These are phyloP conservation scores for Pseudomyrmex sp. DNA, from an alignment of 1,140 invertebrate genomes.

Conservation along the genomic window DNA sequence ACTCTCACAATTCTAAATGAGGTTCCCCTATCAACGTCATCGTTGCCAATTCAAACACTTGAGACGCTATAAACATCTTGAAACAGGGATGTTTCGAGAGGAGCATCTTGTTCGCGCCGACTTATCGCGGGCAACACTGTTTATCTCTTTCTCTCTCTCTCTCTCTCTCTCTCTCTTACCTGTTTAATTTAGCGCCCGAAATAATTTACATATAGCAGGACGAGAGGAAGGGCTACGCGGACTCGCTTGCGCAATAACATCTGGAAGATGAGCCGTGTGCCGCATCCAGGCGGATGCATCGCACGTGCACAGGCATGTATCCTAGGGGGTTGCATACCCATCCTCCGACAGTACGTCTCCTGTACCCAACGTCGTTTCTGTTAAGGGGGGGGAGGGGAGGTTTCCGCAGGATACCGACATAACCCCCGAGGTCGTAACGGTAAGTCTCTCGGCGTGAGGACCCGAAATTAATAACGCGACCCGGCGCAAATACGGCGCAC, in stretches of 20 bases:
- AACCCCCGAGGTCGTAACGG: conserved; percentile 73
- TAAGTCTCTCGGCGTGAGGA: conserved; percentile 77
- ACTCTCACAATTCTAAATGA: background rate
- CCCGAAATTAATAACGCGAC: conserved; percentile 81
- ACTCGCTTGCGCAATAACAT: conserved; percentile 79
- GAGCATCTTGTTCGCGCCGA: conserved; percentile 7
- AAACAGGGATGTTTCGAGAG: conserved; percentile 23
- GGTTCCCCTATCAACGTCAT: background rate
- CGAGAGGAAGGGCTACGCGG: conserved; percentile 4
- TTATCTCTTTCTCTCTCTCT: conserved; percentile 38
- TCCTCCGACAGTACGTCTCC: conserved; percentile 44
- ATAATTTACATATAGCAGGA: conserved; percentile 79
- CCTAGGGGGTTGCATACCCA: conserved; percentile 25
- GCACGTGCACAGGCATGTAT: conserved; percentile 50
- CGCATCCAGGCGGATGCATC: conserved; percentile 69
- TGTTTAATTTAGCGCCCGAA: conserved; percentile 82
- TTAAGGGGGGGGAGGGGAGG: background rate
- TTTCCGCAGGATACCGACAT: conserved; percentile 62
- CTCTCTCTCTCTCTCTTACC: conserved; percentile 25
- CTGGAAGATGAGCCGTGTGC: conserved; percentile 80
- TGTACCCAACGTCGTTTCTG: conserved; percentile 37
- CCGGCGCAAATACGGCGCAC: conserved; percentile 77
- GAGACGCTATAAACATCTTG: conserved; percentile 8
- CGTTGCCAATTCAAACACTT: background rate
- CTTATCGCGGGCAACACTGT: conserved; percentile 65